These are phyloP conservation scores for Hozukius guyotensis DNA, from an alignment of 2,797 vertebrate species.

Conservation along the genomic window DNA sequence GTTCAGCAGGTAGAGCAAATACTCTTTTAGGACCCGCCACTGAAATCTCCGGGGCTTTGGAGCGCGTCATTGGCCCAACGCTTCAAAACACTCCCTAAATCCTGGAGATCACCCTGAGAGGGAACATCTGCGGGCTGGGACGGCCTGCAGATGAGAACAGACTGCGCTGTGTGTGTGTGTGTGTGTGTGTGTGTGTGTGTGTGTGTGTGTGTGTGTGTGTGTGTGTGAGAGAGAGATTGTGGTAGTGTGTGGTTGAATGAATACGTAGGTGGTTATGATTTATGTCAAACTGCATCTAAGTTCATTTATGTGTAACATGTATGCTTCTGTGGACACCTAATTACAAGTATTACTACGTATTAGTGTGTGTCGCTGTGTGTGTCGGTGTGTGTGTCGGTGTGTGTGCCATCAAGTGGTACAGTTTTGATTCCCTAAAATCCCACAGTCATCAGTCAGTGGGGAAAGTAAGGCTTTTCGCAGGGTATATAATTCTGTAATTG, in stretches of 20 bases:
- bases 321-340: constrained; percentile 12
- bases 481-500: constrained; percentile 54
- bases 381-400: neutral
- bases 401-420: constrained; percentile 10
- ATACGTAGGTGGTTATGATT: constrained; percentile 35
- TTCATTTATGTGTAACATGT: constrained; percentile 20
- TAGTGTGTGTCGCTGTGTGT: neutral
- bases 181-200: constrained; percentile 22
- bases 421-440: constrained; percentile 43
- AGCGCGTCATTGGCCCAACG: constrained; percentile 57
- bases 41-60: constrained; percentile 72
- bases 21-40: constrained; percentile 54
- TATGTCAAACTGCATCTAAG: constrained; percentile 35
- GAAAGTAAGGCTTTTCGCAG: constrained; percentile 30
- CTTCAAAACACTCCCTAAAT: constrained; percentile 75
- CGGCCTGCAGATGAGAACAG: constrained; percentile 61
- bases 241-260: constrained; percentile 40
- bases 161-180: constrained; percentile 27
- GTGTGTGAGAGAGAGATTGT: constrained; percentile 14
- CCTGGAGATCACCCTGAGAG: constrained; percentile 73
- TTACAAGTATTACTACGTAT: constrained; percentile 13
- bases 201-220: constrained; percentile 19
- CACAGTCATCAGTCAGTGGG: constrained; percentile 42
- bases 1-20: constrained; percentile 65
- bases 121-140: constrained; percentile 74